Evolutionary conservation across 2,113 vertebrate genomes (phyloP), one percentile per base, ranked within the genome.

Genomic region (Phocoena phocoena): DNA sequence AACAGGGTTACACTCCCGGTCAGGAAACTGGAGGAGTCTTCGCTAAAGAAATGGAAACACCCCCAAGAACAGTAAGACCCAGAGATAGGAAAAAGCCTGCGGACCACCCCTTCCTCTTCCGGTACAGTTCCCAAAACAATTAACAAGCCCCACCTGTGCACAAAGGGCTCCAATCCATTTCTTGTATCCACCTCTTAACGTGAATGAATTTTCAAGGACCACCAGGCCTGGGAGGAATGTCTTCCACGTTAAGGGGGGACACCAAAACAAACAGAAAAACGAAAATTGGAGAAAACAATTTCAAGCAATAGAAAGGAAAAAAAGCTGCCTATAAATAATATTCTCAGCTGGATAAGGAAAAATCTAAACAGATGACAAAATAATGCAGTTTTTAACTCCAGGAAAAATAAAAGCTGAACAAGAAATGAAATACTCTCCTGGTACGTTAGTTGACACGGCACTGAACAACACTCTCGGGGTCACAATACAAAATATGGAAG

Each of bases 391-490:
- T 67, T 80, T 77, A 93, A 90, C 41, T 58, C 25, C 53, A 82
- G 77, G 79, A 77, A 93, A 92, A 87, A 96, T 58, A 84, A 88
- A 83, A 95, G 33, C 79, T 91, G 65, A 96, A 28, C 25, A 33
- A 86, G 65, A 94, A 93, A 87, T 83, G 88, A 87, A 93, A 83
- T 77, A 58, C 12, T 84, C 63, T 84, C 89, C 50, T 44, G 17
- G 84, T 53, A n/a, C 33, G 53, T 91, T 36, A 90, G 65, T 79
- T 76, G 38, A 38, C 74, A 60, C 7, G 21, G 55, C 7, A 38
- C 70, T 41, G 33, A 96, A 26, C 36, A 73, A 86, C 41, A 77
- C n/a, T 90, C 53, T 36, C 17, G 68, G n/a, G 63, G 73, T 81
- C 55, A 41, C 47, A 74, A 50, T 4, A 86, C 53, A 76, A 95